A percentile compares a stretch with the other conserved stretches of the same genome.
These are phyloP conservation scores for Drosophila paucipuncta DNA, from an alignment of 2,888 invertebrate genomes.

Conservation along the genomic window DNA sequence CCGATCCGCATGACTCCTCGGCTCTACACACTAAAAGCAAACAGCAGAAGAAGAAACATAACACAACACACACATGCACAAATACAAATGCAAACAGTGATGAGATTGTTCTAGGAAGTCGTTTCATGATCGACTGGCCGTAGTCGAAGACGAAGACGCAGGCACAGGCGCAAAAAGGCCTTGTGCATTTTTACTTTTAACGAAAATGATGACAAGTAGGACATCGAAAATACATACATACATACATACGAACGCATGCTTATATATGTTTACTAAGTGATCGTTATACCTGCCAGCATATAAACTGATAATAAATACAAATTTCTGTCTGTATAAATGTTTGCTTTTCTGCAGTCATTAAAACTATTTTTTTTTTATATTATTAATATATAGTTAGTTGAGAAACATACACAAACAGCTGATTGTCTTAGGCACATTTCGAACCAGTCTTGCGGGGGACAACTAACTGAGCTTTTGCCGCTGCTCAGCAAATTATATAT, in stretches of 20 bases:
- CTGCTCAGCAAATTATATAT: not conserved
- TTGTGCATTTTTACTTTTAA: constrained; percentile 29
- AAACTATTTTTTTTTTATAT: not conserved
- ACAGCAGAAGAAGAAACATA: constrained; percentile 2
- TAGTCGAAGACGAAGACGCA: not conserved
- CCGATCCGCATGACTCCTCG: not conserved
- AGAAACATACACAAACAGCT: not conserved
- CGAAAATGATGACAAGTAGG: constrained; percentile 4
- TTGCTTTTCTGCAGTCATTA: not conserved
- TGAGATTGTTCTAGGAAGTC: constrained; percentile 44
- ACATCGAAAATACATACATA: not conserved
- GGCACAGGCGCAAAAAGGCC: not conserved
- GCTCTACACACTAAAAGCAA: not conserved
- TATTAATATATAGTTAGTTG: not conserved
- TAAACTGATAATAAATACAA: not conserved
- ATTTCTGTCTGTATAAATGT: not conserved
- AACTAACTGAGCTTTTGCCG: not conserved
- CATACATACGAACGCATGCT: not conserved
- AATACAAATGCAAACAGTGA: not conserved
- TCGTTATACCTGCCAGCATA: not conserved
- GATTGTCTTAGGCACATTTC: not conserved
- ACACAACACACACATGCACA: not conserved
- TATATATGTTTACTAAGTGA: not conserved
- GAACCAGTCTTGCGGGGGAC: not conserved
- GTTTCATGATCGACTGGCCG: constrained; percentile 18